phyloP scores from a whole-genome alignment of 2,113 vertebrate genomes.

The Brachirus orientalis region DNA sequence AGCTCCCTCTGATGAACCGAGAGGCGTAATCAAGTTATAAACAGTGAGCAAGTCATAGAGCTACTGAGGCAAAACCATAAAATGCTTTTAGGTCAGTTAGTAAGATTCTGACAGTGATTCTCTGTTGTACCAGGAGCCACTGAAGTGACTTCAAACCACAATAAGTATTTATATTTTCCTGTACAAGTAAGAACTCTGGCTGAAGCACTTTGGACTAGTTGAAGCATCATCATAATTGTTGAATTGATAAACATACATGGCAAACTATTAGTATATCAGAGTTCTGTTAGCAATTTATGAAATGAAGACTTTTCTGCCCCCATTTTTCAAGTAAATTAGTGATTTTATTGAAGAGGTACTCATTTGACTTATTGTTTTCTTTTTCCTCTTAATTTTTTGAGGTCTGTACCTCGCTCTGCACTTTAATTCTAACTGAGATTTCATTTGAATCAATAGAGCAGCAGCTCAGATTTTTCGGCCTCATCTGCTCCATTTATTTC shows the following conservation, averaged over 20 bases:
- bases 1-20: not conserved
- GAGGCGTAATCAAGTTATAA: not conserved
- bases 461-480: constrained; percentile 29
- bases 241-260: too few species aligned
- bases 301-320: too few species aligned
- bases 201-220: not conserved
- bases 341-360: too few species aligned
- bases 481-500: constrained; percentile 13
- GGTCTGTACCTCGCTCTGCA: constrained; percentile 14
- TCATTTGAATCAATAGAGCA: constrained; percentile 52
- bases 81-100: not conserved
- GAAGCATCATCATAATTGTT: too few species aligned
- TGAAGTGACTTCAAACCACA: not conserved
- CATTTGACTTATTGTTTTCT: not conserved
- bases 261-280: too few species aligned
- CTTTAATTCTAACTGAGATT: constrained; percentile 29
- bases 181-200: not conserved
- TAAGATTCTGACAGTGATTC: not conserved
- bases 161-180: not conserved
- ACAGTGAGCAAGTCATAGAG: not conserved
- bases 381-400: constrained; percentile 13
- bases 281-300: too few species aligned
- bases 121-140: not conserved
- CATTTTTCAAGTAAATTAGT: too few species aligned
- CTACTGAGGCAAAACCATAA: not conserved